Conservation (phyloP, 2,113 vertebrate species). For the Catharus minimus region DNA sequence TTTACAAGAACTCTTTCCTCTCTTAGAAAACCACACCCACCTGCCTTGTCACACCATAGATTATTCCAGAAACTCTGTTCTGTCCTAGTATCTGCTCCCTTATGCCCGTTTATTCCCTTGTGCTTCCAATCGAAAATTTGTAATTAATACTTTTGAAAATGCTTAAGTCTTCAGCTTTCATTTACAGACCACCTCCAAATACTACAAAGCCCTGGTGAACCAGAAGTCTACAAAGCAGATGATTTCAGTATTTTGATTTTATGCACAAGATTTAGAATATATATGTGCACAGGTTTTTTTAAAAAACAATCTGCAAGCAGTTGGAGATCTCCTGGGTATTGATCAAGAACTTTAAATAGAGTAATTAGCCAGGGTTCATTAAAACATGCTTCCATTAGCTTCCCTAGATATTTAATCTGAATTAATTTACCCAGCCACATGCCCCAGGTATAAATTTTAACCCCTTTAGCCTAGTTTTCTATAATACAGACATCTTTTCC, state of each 20-base stretch:
- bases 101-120: not conserved
- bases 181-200: not conserved
- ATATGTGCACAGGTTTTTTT: not conserved
- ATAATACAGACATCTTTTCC: not conserved
- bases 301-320: not conserved
- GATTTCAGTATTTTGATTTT: not conserved
- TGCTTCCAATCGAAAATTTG: not conserved
- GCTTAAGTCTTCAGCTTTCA: not conserved
- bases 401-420: constrained; percentile 18
- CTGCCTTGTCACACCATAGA: not conserved
- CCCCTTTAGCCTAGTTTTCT: not conserved
- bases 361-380: constrained; percentile 51
- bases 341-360: constrained; percentile 48
- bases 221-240: not conserved
- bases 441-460: constrained; percentile 1
- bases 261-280: not conserved
- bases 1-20: not conserved
- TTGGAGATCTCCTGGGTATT: constrained; percentile 17
- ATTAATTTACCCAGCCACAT: not conserved
- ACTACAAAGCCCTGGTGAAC: not conserved
- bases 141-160: not conserved
- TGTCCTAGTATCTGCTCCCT: not conserved
- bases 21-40: not conserved
- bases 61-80: not conserved
- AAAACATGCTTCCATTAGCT: constrained; percentile 27